Conservation (phyloP, 2,113 vertebrate genomes). For the Rhizomys pruinosus region DNA sequence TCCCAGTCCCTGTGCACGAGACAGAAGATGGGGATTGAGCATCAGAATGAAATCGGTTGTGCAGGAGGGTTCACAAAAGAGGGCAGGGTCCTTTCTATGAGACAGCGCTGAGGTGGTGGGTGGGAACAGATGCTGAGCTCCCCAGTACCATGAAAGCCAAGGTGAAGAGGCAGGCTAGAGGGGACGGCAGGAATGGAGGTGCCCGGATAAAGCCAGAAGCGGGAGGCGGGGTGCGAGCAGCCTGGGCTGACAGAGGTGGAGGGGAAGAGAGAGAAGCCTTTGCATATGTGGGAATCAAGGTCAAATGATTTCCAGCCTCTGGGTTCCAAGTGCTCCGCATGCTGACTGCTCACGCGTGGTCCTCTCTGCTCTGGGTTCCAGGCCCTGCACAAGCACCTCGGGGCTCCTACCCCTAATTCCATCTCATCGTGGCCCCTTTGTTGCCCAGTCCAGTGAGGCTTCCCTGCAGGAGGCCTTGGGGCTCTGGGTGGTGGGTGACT, state of each 20-base stretch:
- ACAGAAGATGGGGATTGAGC: neutral
- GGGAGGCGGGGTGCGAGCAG: no score
- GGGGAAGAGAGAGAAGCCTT: neutral
- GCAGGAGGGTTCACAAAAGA: neutral
- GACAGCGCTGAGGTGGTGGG: no score
- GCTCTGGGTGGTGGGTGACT: neutral
- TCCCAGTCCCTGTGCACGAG: neutral
- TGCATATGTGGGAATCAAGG: neutral
- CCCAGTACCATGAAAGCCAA: no score
- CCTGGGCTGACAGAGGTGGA: neutral
- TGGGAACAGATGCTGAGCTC: neutral
- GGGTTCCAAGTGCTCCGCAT: neutral
- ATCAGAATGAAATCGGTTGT: neutral
- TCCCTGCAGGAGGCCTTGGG: neutral
- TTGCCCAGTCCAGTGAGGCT: neutral
- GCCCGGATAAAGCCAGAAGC: neutral
- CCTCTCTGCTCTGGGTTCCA: neutral
- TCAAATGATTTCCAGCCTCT: neutral
- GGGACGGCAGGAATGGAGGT: neutral
- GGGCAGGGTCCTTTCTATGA: neutral
- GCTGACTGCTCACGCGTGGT: accelerated
- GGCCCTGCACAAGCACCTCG: neutral
- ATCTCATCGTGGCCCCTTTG: neutral
- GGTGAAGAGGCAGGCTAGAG: neutral
- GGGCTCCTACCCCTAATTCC: no score